phyloP scores from a whole-genome alignment of 2,888 invertebrate species.

The Peribatodes rhomboidaria region DNA sequence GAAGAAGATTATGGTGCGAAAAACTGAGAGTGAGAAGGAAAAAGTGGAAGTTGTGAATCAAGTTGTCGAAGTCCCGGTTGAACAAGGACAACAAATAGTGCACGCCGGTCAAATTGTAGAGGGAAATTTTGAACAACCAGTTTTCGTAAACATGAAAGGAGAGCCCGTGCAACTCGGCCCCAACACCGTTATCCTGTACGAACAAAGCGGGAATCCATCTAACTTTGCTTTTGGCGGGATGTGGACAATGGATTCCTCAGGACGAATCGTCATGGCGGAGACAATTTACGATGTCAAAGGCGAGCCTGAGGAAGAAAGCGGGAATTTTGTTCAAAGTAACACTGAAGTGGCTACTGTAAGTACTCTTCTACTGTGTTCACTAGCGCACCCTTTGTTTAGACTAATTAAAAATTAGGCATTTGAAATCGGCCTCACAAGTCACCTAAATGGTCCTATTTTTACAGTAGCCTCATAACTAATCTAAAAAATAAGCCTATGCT shows the following conservation, averaged over 20 bases:
- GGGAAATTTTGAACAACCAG: constrained; percentile 82
- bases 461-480: too few species aligned
- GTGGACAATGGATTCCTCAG: constrained; percentile 83
- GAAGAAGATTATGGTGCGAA: constrained; percentile 75
- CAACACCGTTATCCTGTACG: constrained; percentile 82
- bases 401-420: too few species aligned
- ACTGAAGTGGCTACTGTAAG: constrained; percentile 77
- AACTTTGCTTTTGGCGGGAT: constrained; percentile 83
- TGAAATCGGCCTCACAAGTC: too few species aligned
- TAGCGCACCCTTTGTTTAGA: neutral
- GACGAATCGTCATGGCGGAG: constrained; percentile 84
- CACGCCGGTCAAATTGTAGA: constrained; percentile 81
- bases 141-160: constrained; percentile 83
- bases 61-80: constrained; percentile 80
- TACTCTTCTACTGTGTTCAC: too few species aligned
- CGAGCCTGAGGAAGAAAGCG: constrained; percentile 78
- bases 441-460: too few species aligned
- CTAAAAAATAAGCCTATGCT: too few species aligned
- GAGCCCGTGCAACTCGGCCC: constrained; percentile 83
- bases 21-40: constrained; percentile 72
- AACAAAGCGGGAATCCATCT: constrained; percentile 80
- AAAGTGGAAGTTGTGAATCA: constrained; percentile 79
- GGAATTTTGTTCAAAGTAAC: constrained; percentile 76
- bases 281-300: constrained; percentile 84
- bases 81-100: constrained; percentile 80